Evolutionary conservation across 2,797 vertebrate species (phyloP), one percentile per base, ranked within the genome.

Genomic region (Acridotheres tristis): DNA sequence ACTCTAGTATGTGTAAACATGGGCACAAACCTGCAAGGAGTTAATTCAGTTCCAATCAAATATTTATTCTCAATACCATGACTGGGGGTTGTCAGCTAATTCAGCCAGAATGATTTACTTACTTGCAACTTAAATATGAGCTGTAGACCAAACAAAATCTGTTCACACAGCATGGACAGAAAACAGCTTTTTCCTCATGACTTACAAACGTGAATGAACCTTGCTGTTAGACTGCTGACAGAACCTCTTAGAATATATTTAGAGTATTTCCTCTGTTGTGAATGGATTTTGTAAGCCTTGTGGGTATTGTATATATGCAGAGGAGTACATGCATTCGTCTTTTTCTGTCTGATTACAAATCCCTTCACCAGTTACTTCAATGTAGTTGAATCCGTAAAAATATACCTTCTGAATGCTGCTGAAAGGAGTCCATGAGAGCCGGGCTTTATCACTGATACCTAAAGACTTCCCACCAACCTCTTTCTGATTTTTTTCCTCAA

Each of bases 61-160:
- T 94, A 92, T 91, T 97, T 96, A 92, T 91, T 93, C 66, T 89
- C 68, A 50, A 61, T 88, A 74, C 54, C 34, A 2, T 25, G 34
- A 50, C 63, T 85, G 59, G 61, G 54, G 54, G 62, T 94, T 94
- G 55, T 94, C 74, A 91, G 85, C 77, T 95, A 91, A 94, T 96
- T 89, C 84, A 95, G 80, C n/a, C 59, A 79, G 79, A 40, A 94
- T 94, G 67, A 89, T 90, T 95, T 96, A 95, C 96, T 96, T 96
- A 80, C 83, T 95, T 96, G 88, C 55, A 95, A 86, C 81, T 95
- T 90, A 93, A 94, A 75, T 90, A 80, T 43, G 77, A 96, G 94
- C 84, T 97, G 86, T 85, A 96, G 94, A 96, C 93, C 90, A 96
- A 95, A 97, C 94, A 93, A 94, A 96, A 94, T 94, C 94, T 97